Evolutionary conservation across 1,140 invertebrate genomes (phyloP), one percentile per base, ranked within the genome.

Genomic region (Lasioglossum albipes): DNA sequence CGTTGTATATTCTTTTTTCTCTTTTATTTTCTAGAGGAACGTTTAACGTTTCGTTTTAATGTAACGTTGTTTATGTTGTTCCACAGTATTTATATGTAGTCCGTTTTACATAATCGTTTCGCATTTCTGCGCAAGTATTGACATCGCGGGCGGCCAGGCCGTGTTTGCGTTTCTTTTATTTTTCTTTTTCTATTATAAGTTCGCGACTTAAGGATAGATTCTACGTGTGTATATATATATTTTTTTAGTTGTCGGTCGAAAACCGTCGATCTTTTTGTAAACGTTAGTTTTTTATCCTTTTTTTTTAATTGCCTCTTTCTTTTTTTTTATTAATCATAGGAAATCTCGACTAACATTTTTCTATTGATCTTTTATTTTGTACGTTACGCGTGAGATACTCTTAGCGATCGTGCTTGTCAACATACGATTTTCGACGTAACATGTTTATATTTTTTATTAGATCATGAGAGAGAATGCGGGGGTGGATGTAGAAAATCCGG

Each of bases 31-130:
- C 59, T 20, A 41, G 31, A 49, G 22, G 36, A 18, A 66, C 36
- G 18, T 59, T 20, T 27, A 7, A n/a, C 77, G 49, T 79, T 79
- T 65, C 69, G 49, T 0, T 49, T 49, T 12, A 45, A 36, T 16
- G 4, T 59, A 22, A 59, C 41, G 16, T 42, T 70, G 22, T 71
- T 72, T 57, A 20, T 5, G 31, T 78, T 78, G 57, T 71, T 41
- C 22, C 27, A 41, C 68, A 78, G 76, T 78, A 78, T 78, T 78
- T 36, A 64, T 36, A 64, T 49, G 45, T 49, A 49, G 45, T 49
- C 13, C 45, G 9, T 49, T 27, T 49, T 49, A 49, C 45, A 49
- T 49, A 49, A 49, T 49, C 45, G 9, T 49, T 49, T 12, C 9
- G 10, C 45, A 12, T 49, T 49, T 49, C 45, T 27, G 45, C 12